Evolutionary conservation across 2,113 vertebrate species (phyloP).

Genomic region (Phoxinus phoxinus): DNA sequence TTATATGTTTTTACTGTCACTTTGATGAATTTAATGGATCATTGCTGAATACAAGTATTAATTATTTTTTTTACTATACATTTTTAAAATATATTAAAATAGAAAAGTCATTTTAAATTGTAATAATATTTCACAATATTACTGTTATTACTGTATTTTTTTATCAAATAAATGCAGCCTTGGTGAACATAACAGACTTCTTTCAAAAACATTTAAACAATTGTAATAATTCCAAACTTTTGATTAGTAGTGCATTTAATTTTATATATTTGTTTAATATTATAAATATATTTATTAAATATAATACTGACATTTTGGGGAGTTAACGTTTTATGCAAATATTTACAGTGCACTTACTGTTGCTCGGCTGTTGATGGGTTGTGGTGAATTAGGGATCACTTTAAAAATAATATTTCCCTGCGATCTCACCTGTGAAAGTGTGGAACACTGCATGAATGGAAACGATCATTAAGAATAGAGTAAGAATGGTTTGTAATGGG

Average conservation of each 20-base stretch:
- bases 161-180: too few species aligned
- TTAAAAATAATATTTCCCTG: slow-evolving; percentile 89
- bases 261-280: background rate
- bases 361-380: slow-evolving; percentile 77
- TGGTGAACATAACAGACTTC: too few species aligned
- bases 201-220: too few species aligned
- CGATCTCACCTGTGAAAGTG: slow-evolving; percentile 78
- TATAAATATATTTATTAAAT: background rate
- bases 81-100: too few species aligned
- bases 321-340: background rate
- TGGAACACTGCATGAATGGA: background rate
- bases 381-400: slow-evolving; percentile 84
- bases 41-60: too few species aligned
- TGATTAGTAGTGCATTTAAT: background rate
- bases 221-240: too few species aligned
- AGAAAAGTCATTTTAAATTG: too few species aligned
- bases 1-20: too few species aligned
- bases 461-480: background rate
- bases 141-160: too few species aligned
- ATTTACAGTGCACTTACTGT: slow-evolving; percentile 73
- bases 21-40: too few species aligned
- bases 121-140: too few species aligned
- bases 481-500: background rate
- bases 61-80: too few species aligned
- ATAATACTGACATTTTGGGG: background rate